Conservation (phyloP, 2,888 invertebrate species). For the Drosophila multiciliata region DNA sequence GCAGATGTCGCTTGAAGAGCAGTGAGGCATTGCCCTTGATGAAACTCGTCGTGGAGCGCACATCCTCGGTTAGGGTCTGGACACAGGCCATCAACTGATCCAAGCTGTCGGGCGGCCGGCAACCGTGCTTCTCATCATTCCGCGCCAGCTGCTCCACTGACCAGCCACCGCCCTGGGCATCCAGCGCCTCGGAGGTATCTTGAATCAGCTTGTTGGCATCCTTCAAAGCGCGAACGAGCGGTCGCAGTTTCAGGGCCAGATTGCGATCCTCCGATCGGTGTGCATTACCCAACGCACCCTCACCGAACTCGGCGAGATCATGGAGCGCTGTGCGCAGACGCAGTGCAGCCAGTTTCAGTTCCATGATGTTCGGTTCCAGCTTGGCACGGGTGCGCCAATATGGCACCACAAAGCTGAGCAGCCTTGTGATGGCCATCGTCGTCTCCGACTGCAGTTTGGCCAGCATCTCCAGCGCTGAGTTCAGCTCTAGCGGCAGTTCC, state of each 20-base stretch:
- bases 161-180: conserved; percentile 92
- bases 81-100: conserved; percentile 95
- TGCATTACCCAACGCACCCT: conserved; percentile 95
- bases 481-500: conserved; percentile 90
- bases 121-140: conserved; percentile 84
- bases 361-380: conserved; percentile 91
- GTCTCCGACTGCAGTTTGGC: conserved; percentile 92
- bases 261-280: conserved; percentile 92
- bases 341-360: conserved; percentile 92
- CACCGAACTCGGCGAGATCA: conserved; percentile 95
- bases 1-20: conserved; percentile 88
- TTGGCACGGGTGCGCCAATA: conserved; percentile 93
- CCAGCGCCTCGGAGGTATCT: conserved; percentile 90
- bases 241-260: conserved; percentile 90
- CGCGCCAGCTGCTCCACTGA: conserved; percentile 88
- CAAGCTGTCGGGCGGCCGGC: conserved; percentile 90
- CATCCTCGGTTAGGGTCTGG: conserved; percentile 94
- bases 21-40: conserved; percentile 94
- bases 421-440: conserved; percentile 91
- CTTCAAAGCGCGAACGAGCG: conserved; percentile 91
- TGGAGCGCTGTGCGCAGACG: conserved; percentile 92
- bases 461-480: conserved; percentile 91
- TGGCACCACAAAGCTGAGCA: conserved; percentile 91
- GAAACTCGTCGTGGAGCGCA: conserved; percentile 94
- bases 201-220: conserved; percentile 93